Conservation (phyloP, 2,113 vertebrate genomes). For the Axis porcinus region DNA sequence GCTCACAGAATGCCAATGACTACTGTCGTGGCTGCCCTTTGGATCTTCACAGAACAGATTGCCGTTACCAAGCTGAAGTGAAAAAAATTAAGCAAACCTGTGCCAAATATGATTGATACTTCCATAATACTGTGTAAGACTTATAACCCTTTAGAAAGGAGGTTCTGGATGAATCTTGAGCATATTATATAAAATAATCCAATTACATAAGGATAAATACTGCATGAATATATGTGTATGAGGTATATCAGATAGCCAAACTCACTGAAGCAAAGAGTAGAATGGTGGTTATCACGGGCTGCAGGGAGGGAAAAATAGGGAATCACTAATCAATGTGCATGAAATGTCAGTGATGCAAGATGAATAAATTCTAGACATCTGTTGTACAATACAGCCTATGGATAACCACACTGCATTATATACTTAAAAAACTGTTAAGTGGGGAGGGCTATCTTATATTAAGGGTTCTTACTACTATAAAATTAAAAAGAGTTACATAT, state of each 20-base stretch:
- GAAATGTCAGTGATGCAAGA: background rate
- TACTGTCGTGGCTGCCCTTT: background rate
- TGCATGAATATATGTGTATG: background rate
- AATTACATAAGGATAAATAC: background rate
- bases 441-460: background rate
- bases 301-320: background rate
- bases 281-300: background rate
- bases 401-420: background rate
- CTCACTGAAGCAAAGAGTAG: background rate
- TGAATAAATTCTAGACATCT: background rate
- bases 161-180: background rate
- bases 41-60: background rate
- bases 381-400: too few species aligned
- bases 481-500: background rate
- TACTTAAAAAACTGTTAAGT: background rate
- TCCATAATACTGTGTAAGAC: background rate
- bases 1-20: background rate
- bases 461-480: background rate
- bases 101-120: background rate
- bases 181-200: background rate
- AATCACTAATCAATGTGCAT: background rate
- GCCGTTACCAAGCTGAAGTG: background rate
- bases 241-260: background rate
- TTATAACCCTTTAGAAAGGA: background rate
- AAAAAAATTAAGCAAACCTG: background rate